Evolutionary conservation across 2,113 vertebrate species (phyloP).

Genomic region (Calidris pugnax): DNA sequence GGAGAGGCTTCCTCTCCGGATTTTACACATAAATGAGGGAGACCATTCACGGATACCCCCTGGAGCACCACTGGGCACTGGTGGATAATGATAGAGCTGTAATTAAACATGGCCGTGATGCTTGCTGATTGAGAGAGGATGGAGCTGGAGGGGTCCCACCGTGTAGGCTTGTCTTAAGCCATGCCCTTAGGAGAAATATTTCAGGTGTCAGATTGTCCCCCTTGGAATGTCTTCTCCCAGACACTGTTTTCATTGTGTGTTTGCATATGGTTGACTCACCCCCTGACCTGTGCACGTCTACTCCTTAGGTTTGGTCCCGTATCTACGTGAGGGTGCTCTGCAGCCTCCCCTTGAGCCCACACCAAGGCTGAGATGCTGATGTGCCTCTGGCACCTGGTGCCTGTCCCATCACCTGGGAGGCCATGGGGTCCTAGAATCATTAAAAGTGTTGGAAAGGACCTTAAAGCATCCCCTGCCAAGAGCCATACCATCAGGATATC

Average conservation of each 20-base stretch:
- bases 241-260: fast-evolving
- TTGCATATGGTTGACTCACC: neutral
- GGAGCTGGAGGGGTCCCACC: neutral
- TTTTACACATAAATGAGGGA: neutral
- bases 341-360: neutral
- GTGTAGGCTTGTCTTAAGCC: neutral
- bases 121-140: fast-evolving
- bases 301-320: neutral
- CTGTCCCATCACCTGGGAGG: neutral
- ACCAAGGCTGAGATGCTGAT: neutral
- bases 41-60: neutral
- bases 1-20: neutral
- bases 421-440: too few relatives aligned
- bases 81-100: neutral
- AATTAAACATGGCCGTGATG: fast-evolving
- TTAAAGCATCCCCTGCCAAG: neutral
- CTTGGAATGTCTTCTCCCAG: neutral
- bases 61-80: neutral
- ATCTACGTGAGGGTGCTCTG: neutral
- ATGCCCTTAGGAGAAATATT: neutral
- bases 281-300: too few relatives aligned
- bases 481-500: fast-evolving
- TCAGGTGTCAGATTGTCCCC: too few relatives aligned
- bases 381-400: neutral
- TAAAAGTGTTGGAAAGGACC: neutral